Base-by-base conservation (phyloP, 2,797 vertebrate species). In the Esox masquinongy region DNA sequence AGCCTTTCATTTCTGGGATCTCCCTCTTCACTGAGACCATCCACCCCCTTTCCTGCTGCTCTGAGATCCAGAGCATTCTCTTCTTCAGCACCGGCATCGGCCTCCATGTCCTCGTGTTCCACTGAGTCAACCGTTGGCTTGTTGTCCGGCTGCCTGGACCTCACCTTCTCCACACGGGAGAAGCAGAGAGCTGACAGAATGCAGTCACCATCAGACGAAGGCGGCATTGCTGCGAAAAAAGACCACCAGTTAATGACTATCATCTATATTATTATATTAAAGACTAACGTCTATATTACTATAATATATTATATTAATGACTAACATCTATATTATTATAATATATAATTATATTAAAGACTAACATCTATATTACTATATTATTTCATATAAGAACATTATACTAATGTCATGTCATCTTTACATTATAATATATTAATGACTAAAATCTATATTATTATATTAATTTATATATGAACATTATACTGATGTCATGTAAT, bases 21-120 rank as follows among this genome's bases (percentile, higher is more conserved):
- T 43, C 24, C 50, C 51, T 77, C 70, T 29, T 50, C 26, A 36
- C 50, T 49, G 17, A 12, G 36, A 22, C 19, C 19, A 8, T 56
- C 53, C 7, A 19, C 1, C 61, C 68, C 39, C 29, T 16, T 51
- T 59, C 26, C 76, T 34, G 47, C 31, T 51, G 31, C 49, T 49
- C 26, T 61, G 22, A 49, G 26, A n/a, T 15, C 39, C 43, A 70
- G 12, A 47, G 8, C 22, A 2, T 47, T 29, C 29, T 51, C 16
- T n/a, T 51, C 16, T 83, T 79, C 72, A 56, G 75, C 43, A 63
- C 59, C 73, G 6, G 71, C 59, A 53, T 74, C 61, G 39, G 79
- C 72, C 68, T 74, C 68, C 22, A 26, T n/a, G 68, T 16, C 15
- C 6, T 47, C 24, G 5, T 47, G 39, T 15, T 49, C 31, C 39